Evolutionary conservation across 2,888 invertebrate species (phyloP).

Genomic region (Rotaria sp.): DNA sequence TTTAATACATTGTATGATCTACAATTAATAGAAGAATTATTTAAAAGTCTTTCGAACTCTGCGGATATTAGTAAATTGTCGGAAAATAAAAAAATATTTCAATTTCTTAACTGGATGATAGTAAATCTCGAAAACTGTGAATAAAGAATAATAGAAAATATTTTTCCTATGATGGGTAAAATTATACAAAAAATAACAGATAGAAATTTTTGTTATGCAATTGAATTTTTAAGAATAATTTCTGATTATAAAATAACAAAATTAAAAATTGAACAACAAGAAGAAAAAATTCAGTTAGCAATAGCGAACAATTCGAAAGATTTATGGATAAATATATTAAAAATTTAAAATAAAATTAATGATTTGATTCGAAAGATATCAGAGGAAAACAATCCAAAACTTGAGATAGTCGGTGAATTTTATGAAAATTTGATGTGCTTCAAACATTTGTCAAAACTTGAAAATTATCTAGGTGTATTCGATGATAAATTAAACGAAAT

Average conservation of each 20-base stretch:
- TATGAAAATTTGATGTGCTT: too few relatives aligned
- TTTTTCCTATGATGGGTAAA: not conserved
- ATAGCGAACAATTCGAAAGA: not conserved
- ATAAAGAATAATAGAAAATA: not conserved
- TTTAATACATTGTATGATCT: not conserved
- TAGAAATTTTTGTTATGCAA: not conserved
- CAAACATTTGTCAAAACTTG: too few relatives aligned
- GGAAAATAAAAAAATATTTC: not conserved
- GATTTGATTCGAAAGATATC: too few relatives aligned
- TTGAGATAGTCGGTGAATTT: too few relatives aligned
- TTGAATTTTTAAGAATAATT: not conserved
- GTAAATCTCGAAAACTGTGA: not conserved
- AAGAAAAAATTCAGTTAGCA: not conserved
- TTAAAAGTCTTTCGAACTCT: not conserved
- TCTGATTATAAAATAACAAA: not conserved
- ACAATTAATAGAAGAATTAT: not conserved
- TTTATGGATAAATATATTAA: too few relatives aligned
- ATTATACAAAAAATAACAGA: not conserved
- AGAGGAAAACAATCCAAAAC: too few relatives aligned
- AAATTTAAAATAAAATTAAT: too few relatives aligned
- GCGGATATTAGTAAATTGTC: too few relatives aligned
- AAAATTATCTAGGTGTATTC: not conserved
- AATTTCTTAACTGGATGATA: not conserved
- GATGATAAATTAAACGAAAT: not conserved
- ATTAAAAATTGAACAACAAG: not conserved